phyloP scores from a whole-genome alignment of 2,888 invertebrate genomes.

The Agrypnus murinus region DNA sequence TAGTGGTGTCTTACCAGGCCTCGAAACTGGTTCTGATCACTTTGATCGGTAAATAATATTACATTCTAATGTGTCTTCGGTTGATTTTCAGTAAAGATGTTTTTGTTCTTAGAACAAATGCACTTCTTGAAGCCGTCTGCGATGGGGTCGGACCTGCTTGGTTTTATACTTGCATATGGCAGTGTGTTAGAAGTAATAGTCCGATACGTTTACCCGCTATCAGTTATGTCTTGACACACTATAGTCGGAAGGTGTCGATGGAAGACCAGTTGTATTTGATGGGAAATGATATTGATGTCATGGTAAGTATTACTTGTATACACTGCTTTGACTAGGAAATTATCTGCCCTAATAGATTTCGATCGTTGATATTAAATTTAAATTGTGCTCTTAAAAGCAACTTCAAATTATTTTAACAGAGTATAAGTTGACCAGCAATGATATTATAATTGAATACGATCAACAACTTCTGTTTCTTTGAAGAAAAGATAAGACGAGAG shows the following conservation, averaged over 20 bases:
- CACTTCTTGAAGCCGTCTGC: constrained; percentile 81
- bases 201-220: constrained; percentile 88
- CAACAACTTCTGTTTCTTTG: no score
- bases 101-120: constrained; percentile 73
- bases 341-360: no score
- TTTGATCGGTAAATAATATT: constrained; percentile 77
- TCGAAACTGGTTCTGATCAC: constrained; percentile 90
- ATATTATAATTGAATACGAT: no score
- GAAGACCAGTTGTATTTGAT: constrained; percentile 88
- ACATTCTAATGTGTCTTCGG: background rate
- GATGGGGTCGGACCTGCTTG: constrained; percentile 84
- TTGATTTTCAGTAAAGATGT: background rate
- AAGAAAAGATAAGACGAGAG: no score
- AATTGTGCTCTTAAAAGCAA: no score
- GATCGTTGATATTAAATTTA: no score
- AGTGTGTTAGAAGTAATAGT: constrained; percentile 87
- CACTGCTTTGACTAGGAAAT: no score
- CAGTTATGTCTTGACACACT: constrained; percentile 85
- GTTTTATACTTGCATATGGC: constrained; percentile 93
- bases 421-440: no score
- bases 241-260: constrained; percentile 84
- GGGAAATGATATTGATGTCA: constrained; percentile 88
- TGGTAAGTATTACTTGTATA: constrained; percentile 75
- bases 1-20: constrained; percentile 90
- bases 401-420: no score